A percentile compares a stretch with the other conserved stretches of the same genome.
phyloP scores from a whole-genome alignment of 2,113 vertebrate genomes.

The Xerus inauris region DNA sequence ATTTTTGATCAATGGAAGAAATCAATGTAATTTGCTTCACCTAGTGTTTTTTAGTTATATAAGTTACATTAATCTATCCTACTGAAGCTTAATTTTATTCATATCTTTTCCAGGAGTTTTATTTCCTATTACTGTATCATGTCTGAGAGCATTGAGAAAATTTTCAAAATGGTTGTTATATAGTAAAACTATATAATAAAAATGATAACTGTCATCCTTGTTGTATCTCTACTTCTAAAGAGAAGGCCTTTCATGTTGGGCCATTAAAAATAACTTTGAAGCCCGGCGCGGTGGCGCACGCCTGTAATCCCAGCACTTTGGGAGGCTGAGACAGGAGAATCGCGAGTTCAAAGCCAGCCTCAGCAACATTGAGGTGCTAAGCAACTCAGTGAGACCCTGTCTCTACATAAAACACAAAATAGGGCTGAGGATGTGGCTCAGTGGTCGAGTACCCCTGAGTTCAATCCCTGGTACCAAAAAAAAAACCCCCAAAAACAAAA shows the following conservation, averaged over 20 bases:
- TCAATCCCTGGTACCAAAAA: no score
- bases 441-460: no score
- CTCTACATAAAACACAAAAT: no score
- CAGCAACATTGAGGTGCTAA: no score
- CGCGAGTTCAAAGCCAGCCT: no score
- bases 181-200: constrained; percentile 7
- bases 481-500: no score
- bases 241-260: neutral
- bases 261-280: constrained; percentile 22
- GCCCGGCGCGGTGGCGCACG: neutral
- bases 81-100: constrained; percentile 18
- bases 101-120: constrained; percentile 2
- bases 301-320: no score
- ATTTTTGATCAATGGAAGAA: constrained; percentile 21
- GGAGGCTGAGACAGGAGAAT: no score
- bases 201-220: neutral
- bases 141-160: neutral
- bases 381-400: no score
- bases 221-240: constrained; percentile 34
- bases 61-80: neutral
- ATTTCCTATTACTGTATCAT: neutral
- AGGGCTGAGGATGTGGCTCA: no score
- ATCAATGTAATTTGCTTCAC: neutral
- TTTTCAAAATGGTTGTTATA: neutral
- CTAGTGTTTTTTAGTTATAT: constrained; percentile 25